Conservation (phyloP, 2,113 vertebrate genomes). For the Hydrochoerus hydrochaeris region DNA sequence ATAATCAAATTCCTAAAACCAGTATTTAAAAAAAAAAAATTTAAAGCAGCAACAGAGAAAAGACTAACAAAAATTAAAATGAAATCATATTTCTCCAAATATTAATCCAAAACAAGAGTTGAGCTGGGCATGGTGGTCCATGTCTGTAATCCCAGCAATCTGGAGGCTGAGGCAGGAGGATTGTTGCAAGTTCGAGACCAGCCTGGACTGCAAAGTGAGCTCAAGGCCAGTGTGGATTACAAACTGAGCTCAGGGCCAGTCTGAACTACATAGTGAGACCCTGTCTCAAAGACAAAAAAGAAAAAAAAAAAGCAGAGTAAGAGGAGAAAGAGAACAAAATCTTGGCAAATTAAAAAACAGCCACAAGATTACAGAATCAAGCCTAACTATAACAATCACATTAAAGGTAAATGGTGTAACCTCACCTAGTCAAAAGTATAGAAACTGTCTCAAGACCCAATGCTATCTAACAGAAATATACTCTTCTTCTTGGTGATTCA, state of each 20-base stretch:
- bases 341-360: slow-evolving; percentile 17
- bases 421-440: not conserved
- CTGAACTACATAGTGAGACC: too few relatives aligned
- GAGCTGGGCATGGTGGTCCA: too few relatives aligned
- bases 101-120: slow-evolving; percentile 3
- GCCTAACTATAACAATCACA: not conserved
- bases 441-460: not conserved
- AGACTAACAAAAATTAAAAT: not conserved
- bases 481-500: not conserved
- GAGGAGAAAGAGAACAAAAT: not conserved
- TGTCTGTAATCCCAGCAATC: too few relatives aligned
- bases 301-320: not conserved
- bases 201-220: too few relatives aligned
- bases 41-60: not conserved
- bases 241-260: too few relatives aligned
- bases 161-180: too few relatives aligned
- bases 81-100: not conserved
- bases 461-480: slow-evolving; percentile 7
- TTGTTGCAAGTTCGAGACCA: too few relatives aligned
- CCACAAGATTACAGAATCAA: slow-evolving; percentile 1
- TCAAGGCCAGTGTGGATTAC: too few relatives aligned
- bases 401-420: not conserved
- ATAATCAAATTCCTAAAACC: slow-evolving; percentile 20
- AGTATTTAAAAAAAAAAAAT: slow-evolving; percentile 10
- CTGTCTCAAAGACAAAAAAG: too few relatives aligned